Base-by-base conservation (phyloP, 1,140 invertebrate genomes). In the Onthophagus taurus region DNA sequence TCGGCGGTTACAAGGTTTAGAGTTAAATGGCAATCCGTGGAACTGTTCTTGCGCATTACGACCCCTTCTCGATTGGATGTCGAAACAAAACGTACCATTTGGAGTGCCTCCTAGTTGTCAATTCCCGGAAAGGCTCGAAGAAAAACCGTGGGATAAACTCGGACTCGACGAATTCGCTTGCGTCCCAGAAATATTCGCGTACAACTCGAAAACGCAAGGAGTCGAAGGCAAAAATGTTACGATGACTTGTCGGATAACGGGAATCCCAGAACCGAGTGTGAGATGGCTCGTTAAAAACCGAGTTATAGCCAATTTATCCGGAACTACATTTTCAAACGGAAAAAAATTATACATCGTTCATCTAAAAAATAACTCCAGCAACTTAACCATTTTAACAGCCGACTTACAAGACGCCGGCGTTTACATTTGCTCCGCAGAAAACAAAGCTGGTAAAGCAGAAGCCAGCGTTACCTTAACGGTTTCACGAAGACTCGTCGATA, bases 91-190 rank as follows among this genome's bases (percentile, higher is more conserved):
- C 57, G 76, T 89, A 31, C 82, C 83, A 2, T 77, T 75, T 30
- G 77, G 74, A 3, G 69, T 76, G 14, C 78, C 81, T 6, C 82
- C 85, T 0, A 67, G 73, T 1, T 89, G 85, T 58, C 65, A 70
- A 12, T 59, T 64, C 6, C 85, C 85, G 0, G 53, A 65, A 0
- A 64, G 82, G 9, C 57, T 89, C 5, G 64, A 65, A 4, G 71
- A 70, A 2, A 71, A 75, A 41, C 66, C 80, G 0, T 89, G 85
- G 85, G 78, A 85, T 56, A 72, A 74, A 34, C 67, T 89, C 18
- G 76, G 80, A 45, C 63, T 85, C 13, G 82, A 87, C 52, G 85
- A 89, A 53, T 87, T 85, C 59, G 84, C 85, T 1, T 89, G 85
- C 57, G 67, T 74, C 42, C 85, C 85, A 0, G 72, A 77, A 58